Percentiles rank a stretch among this genome's conserved stretches.
Conservation (phyloP, 2,113 vertebrate genomes). For the Oplegnathus fasciatus region DNA sequence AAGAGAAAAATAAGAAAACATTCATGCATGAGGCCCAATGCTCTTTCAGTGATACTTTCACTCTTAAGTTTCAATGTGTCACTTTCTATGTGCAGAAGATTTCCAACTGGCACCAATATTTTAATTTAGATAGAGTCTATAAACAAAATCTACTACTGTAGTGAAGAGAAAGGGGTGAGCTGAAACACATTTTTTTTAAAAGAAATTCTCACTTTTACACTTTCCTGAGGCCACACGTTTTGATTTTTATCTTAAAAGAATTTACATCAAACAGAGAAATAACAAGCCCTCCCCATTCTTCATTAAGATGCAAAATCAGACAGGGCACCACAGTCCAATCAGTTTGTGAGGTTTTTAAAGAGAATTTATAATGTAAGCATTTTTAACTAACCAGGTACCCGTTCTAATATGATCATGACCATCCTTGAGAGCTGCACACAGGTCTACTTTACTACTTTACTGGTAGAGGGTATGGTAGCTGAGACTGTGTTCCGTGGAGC, state of each 20-base stretch:
- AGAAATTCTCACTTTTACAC: background rate
- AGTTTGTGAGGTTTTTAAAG: background rate
- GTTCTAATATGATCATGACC: too few species aligned
- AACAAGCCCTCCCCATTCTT: background rate
- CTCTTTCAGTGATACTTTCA: background rate
- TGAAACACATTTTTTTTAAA: background rate
- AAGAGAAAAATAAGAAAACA: too few species aligned
- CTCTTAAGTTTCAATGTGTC: background rate
- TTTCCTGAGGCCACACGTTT: background rate
- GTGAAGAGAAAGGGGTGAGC: background rate
- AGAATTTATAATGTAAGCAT: too few species aligned
- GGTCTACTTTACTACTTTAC: too few species aligned
- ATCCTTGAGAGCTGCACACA: too few species aligned
- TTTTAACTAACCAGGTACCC: too few species aligned
- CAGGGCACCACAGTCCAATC: background rate
- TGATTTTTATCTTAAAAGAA: background rate
- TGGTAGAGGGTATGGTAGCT: too few species aligned
- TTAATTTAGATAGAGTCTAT: background rate
- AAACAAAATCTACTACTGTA: background rate
- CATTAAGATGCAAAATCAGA: background rate
- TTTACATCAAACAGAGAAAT: background rate
- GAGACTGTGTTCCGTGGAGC: too few species aligned
- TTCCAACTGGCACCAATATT: background rate
- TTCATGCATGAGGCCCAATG: too few species aligned
- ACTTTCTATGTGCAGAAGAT: background rate